Conservation (phyloP, 2,888 invertebrate genomes). For the Heptascelio sp. region DNA sequence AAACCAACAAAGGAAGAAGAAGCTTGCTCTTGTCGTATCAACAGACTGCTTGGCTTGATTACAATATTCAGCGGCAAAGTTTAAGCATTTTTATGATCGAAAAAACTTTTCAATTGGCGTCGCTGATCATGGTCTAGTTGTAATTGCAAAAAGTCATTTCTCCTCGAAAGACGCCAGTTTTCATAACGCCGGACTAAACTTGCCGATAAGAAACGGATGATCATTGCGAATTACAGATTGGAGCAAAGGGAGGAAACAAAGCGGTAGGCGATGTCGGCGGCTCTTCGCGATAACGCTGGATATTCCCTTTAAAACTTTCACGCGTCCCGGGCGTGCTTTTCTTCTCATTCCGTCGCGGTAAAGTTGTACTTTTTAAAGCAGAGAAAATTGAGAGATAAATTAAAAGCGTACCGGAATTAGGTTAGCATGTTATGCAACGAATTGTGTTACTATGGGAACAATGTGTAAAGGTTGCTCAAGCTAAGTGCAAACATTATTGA, state of each 20-base stretch:
- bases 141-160: conserved; percentile 1
- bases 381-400: conserved; percentile 36
- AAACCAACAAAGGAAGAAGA: neutral
- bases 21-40: neutral
- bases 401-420: conserved; percentile 24
- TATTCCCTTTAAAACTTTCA: conserved; percentile 46
- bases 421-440: conserved; percentile 28
- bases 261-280: too few species aligned
- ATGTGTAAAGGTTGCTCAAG: neutral
- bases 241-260: conserved; percentile 10
- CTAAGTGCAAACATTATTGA: conserved; percentile 18
- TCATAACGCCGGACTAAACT: neutral
- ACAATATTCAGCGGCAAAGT: neutral
- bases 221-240: neutral
- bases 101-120: neutral
- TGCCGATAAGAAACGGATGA: conserved; percentile 23
- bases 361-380: conserved; percentile 13
- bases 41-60: neutral
- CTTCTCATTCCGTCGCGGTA: conserved; percentile 7
- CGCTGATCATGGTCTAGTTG: neutral
- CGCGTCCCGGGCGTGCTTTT: conserved; percentile 24
- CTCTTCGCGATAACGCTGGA: conserved; percentile 18
- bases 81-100: neutral
- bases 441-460: conserved; percentile 14
- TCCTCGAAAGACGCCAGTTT: conserved; percentile 5